Base-by-base conservation (phyloP, 2,888 invertebrate species). In the Tuta absoluta region DNA sequence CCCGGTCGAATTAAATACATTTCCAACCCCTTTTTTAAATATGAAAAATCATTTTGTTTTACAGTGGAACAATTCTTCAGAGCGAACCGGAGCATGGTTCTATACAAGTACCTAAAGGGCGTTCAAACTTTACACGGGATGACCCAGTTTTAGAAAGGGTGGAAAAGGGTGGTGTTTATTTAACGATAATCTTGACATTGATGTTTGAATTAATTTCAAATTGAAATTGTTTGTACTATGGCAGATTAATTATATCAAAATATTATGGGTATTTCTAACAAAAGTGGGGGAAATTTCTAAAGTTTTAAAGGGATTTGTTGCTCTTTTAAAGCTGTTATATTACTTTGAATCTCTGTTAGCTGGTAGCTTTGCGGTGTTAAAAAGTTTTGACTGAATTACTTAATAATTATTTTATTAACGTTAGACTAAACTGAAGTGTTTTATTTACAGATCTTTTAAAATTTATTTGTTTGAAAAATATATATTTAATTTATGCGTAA, bases 151-250 rank as follows among this genome's bases (percentile, higher is more conserved):
- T 2, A 2, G 14, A 24, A 53, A 24, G 51, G n/a, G 45, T 4
- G n/a, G 24, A 11, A 53, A 53, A 53, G 23, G 51, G 11, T 7
- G 51, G 51, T 53, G 51, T 53, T 53, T 23, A 45, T 45, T 45
- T 17, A 45, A 53, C 51, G 51, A 53, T 23, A 23, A 53, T 53
- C 23, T 23, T 53, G 51, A 53, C 51, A 23, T 53, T 14, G 14
- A 23, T 53, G 23, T 53, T 53, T 11, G 51, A 53, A 53, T 53
- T 53, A 53, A 53, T 14, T 53, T 53, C 23, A 14, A 23, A 23
- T 53, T 53, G 23, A 53, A 53, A 53, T 53, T 53, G 23, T 23
- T 53, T 53, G 23, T 45, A 17, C 17, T 45, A 45, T 4, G 45
- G 45, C 45, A 45, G 45, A 45, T 45, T 45, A 45, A 45, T 45